These are phyloP conservation scores for Acanthaster planci DNA, from an alignment of 35 echinoderm and acorn worm species.

Conservation along the genomic window DNA sequence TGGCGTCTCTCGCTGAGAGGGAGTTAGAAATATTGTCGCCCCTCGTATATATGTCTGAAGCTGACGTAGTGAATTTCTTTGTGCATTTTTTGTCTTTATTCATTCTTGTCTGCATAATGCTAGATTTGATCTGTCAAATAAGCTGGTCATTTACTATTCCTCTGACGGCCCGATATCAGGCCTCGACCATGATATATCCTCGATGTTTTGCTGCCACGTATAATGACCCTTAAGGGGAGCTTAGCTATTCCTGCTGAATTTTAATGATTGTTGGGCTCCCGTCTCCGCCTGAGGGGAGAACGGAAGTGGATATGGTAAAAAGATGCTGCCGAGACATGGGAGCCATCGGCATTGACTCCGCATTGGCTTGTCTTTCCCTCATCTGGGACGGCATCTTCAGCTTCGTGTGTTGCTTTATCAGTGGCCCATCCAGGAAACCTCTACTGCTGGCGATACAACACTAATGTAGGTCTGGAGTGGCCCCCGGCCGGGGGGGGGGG, in stretches of 20 bases:
- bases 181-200: background rate
- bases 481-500: background rate
- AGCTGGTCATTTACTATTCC: background rate
- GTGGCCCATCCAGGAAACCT: conserved; percentile 21
- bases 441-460: conserved; percentile 19
- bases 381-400: conserved; percentile 27
- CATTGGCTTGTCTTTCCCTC: background rate
- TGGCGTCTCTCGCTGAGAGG: too few species aligned
- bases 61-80: too few species aligned
- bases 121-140: too few species aligned
- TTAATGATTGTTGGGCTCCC: conserved; percentile 8
- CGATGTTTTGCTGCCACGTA: conserved; percentile 3
- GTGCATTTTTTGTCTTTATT: too few species aligned
- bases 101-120: too few species aligned
- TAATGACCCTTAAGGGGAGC: conserved; percentile 2
- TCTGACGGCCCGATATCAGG: background rate
- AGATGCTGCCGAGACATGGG: too few species aligned
- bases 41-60: too few species aligned
- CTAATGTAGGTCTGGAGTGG: conserved; percentile 27
- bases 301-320: too few species aligned
- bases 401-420: conserved; percentile 4
- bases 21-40: too few species aligned
- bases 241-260: background rate
- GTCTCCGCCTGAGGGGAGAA: background rate
- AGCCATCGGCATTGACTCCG: background rate